Evolutionary conservation across 2,888 invertebrate species (phyloP).

Genomic region (Maniola hyperantus): DNA sequence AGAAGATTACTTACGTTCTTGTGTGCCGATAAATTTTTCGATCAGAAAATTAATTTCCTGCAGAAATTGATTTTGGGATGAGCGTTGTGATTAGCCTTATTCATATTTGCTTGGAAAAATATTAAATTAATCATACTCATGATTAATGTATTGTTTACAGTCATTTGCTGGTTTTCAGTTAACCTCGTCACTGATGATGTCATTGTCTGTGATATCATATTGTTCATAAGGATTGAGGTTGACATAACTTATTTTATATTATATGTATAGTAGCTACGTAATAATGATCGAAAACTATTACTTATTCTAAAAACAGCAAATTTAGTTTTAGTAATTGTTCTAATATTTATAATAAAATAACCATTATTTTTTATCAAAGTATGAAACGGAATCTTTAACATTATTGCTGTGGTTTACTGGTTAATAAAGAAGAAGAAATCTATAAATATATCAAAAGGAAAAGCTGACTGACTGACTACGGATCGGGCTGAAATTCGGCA

Average conservation of each 20-base stretch:
- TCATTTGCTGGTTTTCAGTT: constrained; percentile 8
- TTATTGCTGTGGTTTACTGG: too few relatives aligned
- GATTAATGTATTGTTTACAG: constrained; percentile 19
- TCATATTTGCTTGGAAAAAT: neutral
- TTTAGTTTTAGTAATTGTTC: too few relatives aligned
- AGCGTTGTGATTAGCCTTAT: neutral
- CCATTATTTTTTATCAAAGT: too few relatives aligned
- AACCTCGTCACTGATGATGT: constrained; percentile 46
- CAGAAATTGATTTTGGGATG: neutral
- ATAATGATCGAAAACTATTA: neutral
- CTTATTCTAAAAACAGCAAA: neutral
- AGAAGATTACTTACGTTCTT: too few relatives aligned
- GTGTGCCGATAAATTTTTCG: too few relatives aligned
- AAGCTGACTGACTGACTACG: too few relatives aligned
- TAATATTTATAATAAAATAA: too few relatives aligned
- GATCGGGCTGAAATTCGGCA: too few relatives aligned
- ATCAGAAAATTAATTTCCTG: neutral
- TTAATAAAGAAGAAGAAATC: too few relatives aligned
- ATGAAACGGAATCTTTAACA: too few relatives aligned
- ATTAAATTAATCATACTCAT: constrained; percentile 14
- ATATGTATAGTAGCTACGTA: neutral
- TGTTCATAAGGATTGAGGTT: constrained; percentile 13
- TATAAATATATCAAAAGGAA: too few relatives aligned
- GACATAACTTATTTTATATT: neutral
- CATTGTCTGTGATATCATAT: constrained; percentile 53